Evolutionary conservation across 2,888 invertebrate genomes (phyloP), one percentile per base, ranked within the genome.

Genomic region (Orchestes rusci): DNA sequence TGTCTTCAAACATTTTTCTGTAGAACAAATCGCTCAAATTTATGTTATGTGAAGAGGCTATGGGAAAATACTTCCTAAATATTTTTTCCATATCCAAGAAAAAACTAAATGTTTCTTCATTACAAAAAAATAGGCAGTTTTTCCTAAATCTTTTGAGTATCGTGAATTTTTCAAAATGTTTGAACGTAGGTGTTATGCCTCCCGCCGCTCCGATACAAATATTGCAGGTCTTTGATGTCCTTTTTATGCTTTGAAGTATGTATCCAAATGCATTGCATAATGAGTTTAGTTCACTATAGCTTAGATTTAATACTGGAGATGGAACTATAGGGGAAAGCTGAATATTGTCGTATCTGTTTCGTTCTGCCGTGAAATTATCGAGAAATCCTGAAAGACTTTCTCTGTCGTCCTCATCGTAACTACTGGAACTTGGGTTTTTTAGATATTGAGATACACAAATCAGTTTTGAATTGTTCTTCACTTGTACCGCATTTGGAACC

Each of bases 391-490:
- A 27, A 4, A 54, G 28, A 51, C 50, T 51, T 31, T 54, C 39
- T 17, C 53, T 27, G n/a, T 51, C 53, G 39, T 54, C 52, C 15
- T 47, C 45, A 12, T 45, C 47, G 16, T 55, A 51, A 31, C 51
- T 55, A 32, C 52, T 42, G 4, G 16, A 33, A 16, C 15, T 42
- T 10, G 33, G 15, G 29, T 32, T 36, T 35, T 42, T 51, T 29
- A 51, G 44, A 39, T 47, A 48, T 40, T 54, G 51, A 13, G 55
- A 48, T 4, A 55, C n/a, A n/a, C n/a, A n/a, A n/a, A n/a, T n/a
- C n/a, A n/a, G n/a, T n/a, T n/a, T n/a, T n/a, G n/a, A n/a, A n/a
- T n/a, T n/a, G n/a, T n/a, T n/a, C n/a, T n/a, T n/a, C n/a, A n/a
- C n/a, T n/a, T n/a, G n/a, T n/a, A n/a, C n/a, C n/a, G n/a, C n/a